Evolutionary conservation across 1,140 invertebrate species (phyloP).

Genomic region (Trachymyrmex cornetzi): DNA sequence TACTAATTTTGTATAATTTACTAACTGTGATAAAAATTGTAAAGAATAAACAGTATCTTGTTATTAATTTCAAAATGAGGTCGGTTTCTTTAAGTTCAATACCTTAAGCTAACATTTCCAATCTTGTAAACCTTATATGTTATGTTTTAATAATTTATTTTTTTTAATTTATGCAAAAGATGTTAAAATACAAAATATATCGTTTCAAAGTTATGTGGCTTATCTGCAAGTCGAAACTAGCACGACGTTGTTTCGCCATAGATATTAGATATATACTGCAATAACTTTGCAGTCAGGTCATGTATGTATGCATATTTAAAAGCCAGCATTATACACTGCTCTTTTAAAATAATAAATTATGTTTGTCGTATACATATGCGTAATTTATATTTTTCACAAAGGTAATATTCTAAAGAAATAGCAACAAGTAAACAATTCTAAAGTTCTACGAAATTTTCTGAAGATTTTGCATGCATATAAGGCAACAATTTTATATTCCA

Average conservation of each 20-base stretch:
- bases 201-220: constrained; percentile 37
- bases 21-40: neutral
- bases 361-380: neutral
- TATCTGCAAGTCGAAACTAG: constrained; percentile 55
- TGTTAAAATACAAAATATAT: constrained; percentile 47
- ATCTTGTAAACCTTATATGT: neutral
- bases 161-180: constrained; percentile 25
- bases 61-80: neutral
- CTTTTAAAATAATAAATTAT: constrained; percentile 36
- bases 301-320: constrained; percentile 45
- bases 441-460: neutral
- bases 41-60: neutral
- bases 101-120: neutral
- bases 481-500: constrained; percentile 3
- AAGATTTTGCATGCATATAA: neutral
- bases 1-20: neutral
- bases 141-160: constrained; percentile 19
- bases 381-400: neutral
- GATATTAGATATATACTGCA: constrained; percentile 39
- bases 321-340: constrained; percentile 17
- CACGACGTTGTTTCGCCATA: constrained; percentile 22
- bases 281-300: constrained; percentile 41
- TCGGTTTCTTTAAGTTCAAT: neutral
- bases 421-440: neutral
- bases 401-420: neutral